A percentile compares a stretch with the other conserved stretches of the same genome.
phyloP scores from a whole-genome alignment of 1,140 invertebrate genomes.

The Cyphomyrmex costatus region DNA sequence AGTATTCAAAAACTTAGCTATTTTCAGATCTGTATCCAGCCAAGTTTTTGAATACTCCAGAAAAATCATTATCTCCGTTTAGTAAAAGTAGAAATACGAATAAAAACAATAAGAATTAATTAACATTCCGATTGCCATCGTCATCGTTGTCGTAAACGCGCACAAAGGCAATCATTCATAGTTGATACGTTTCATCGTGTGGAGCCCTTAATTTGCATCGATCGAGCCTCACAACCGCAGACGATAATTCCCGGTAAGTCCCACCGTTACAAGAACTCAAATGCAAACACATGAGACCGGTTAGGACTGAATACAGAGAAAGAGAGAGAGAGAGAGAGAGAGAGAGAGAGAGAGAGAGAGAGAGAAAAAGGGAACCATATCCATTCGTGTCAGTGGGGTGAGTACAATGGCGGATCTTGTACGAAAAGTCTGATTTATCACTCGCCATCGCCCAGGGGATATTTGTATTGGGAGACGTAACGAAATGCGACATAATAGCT shows the following conservation, averaged over 20 bases:
- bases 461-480: constrained; percentile 86
- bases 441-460: constrained; percentile 80
- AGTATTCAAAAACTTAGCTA: no score
- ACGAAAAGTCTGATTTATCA: constrained; percentile 87
- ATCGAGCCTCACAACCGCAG: constrained; percentile 67
- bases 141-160: constrained; percentile 16
- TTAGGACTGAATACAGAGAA: constrained; percentile 69
- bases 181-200: constrained; percentile 46
- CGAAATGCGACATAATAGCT: constrained; percentile 87
- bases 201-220: constrained; percentile 70
- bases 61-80: neutral
- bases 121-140: constrained; percentile 16
- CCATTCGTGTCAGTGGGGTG: constrained; percentile 82
- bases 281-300: constrained; percentile 77
- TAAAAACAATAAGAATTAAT: neutral
- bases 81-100: neutral
- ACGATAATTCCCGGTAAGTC: constrained; percentile 71
- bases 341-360: constrained; percentile 26
- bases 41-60: no score
- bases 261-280: constrained; percentile 63
- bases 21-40: no score
- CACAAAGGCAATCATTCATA: constrained; percentile 46
- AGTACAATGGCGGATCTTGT: constrained; percentile 83
- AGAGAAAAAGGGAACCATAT: constrained; percentile 73
- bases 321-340: constrained; percentile 24